Evolutionary conservation across 2,888 invertebrate species (phyloP), one percentile per base, ranked within the genome.

Genomic region (Callimorpha dominula): DNA sequence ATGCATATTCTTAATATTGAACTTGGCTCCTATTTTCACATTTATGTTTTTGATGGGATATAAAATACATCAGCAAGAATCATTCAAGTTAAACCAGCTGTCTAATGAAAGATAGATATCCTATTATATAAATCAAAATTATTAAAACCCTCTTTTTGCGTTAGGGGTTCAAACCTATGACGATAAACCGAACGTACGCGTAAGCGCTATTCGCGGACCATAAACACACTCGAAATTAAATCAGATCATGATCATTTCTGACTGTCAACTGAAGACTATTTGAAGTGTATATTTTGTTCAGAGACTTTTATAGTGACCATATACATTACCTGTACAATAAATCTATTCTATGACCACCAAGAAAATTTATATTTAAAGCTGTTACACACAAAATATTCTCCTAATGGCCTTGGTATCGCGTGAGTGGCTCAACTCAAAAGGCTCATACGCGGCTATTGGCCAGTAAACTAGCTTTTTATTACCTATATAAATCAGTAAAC

Each of bases 391-490:
- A 64, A 70, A 70, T 73, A 65, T 66, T 42, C 77, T 50, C 31
- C 31, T 40, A 46, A 14, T 57, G 72, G 67, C 68, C 50, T 57
- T 52, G 14, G 17, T 15, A 72, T 81, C 54, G 83, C 78, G 81
- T 82, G 78, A 76, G 73, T 70, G 57, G 46, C 40, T 49, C 68
- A 73, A 78, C 68, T 78, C 70, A 80, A 77, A 68, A 49, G 46
- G 65, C 54, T 64, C 66, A 73, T 72, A 78, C 63, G 66, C 71
- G 74, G 78, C 73, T 73, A 78, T 72, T 65, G 69, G 64, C 65
- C 70, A 77, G 76, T 82, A 81, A 81, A 82, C 77, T 70, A 73
- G 65, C 40, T 71, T 81, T 83, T 83, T 83, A 82, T 71, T 73
- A 71, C 62, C 72, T 0, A 15, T 70, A 76, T 81, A 81, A 83